A percentile compares a stretch with the other conserved stretches of the same genome.
Evolutionary conservation across 2,113 vertebrate genomes (phyloP).

Genomic region (Petaurus breviceps): DNA sequence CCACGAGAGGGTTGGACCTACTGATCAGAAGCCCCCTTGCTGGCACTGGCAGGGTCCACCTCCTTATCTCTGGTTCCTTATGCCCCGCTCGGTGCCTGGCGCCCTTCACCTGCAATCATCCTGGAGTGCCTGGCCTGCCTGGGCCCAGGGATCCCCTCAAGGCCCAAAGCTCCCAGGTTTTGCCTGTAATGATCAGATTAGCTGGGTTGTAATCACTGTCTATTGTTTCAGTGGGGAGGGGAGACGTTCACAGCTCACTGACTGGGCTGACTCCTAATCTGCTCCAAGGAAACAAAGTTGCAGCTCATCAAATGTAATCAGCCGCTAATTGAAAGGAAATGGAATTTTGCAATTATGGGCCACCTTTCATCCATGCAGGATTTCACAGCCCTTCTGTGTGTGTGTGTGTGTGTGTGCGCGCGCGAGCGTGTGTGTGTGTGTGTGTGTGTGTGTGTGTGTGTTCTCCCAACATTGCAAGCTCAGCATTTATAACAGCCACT

Average conservation of each 20-base stretch:
- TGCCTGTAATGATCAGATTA: conserved; percentile 78
- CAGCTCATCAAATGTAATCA: conserved; percentile 84
- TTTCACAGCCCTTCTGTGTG: conserved; percentile 65
- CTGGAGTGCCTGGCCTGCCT: not conserved
- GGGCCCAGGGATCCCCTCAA: not conserved
- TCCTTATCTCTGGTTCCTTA: not conserved
- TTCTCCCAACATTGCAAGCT: conserved; percentile 69
- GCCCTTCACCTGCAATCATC: not conserved
- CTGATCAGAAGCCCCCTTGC: conserved; percentile 71
- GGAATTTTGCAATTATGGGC: conserved; percentile 81
- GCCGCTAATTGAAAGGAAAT: conserved; percentile 82
- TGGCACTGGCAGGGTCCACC: not conserved
- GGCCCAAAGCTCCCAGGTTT: conserved; percentile 39
- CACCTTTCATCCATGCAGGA: conserved; percentile 78
- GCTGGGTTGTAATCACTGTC: conserved; percentile 80
- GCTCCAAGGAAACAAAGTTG: conserved; percentile 80
- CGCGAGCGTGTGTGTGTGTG: not conserved
- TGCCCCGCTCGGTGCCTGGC: not conserved
- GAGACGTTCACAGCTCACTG: conserved; percentile 82
- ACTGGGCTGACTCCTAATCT: conserved; percentile 81
- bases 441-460: not conserved
- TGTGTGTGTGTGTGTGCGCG: not conserved
- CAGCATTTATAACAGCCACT: conserved; percentile 72
- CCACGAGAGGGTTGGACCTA: conserved; percentile 47
- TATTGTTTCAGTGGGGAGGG: conserved; percentile 79